phyloP scores from a whole-genome alignment of 1,140 invertebrate genomes.

The Drosophila repletoides region DNA sequence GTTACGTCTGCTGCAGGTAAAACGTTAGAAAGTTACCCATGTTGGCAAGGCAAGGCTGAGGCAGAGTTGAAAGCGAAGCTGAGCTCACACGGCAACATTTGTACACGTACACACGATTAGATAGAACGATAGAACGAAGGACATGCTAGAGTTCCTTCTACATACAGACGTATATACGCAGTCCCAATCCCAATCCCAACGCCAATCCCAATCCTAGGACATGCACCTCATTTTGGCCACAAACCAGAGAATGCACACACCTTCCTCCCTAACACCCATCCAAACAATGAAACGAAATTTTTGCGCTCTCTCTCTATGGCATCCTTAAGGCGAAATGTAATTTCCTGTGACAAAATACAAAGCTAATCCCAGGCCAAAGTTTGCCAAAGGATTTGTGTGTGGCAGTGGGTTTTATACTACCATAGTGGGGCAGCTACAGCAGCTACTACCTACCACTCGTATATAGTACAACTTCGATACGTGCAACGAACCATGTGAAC shows the following conservation, averaged over 20 bases:
- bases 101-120: conserved; percentile 71
- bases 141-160: too few species aligned
- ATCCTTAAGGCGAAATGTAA: conserved; percentile 79
- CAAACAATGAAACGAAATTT: conserved; percentile 78
- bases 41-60: too few species aligned
- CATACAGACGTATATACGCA: conserved; percentile 24
- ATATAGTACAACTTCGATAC: conserved; percentile 56
- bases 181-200: conserved; percentile 32
- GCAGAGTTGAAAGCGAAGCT: conserved; percentile 23
- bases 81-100: conserved; percentile 37
- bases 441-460: conserved; percentile 14
- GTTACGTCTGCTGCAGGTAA: conserved; percentile 40
- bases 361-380: conserved; percentile 69
- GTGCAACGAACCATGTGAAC: conserved; percentile 49
- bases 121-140: conserved; percentile 50
- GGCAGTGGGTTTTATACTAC: conserved; percentile 7
- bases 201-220: conserved; percentile 35
- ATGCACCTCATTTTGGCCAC: conserved; percentile 37
- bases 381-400: conserved; percentile 64
- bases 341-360: conserved; percentile 81
- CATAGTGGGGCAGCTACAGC: conserved; percentile 26
- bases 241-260: conserved; percentile 12
- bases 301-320: conserved; percentile 57
- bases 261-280: conserved; percentile 16
- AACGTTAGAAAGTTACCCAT: conserved; percentile 24